phyloP scores from a whole-genome alignment of 2,888 invertebrate genomes.

The Nomada goodeniana region DNA sequence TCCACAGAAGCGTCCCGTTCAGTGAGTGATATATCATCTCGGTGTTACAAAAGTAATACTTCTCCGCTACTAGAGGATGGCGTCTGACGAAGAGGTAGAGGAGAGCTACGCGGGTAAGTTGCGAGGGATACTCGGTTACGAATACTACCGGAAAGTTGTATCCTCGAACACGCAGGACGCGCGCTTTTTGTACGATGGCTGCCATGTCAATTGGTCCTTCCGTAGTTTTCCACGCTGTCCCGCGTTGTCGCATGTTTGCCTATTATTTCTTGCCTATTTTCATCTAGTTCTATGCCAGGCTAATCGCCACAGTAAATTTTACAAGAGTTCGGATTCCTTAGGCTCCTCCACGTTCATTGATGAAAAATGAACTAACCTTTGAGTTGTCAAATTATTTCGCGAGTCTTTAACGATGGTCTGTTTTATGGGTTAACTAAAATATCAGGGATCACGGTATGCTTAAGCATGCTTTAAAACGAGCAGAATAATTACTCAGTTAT shows the following conservation, averaged over 20 bases:
- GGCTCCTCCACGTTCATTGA: neutral
- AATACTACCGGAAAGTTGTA: slow-evolving; percentile 68
- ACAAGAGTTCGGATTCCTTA: neutral
- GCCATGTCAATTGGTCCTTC: slow-evolving; percentile 77
- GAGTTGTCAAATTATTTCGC: slow-evolving; percentile 45
- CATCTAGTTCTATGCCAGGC: neutral
- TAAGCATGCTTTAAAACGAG: neutral
- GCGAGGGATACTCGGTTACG: slow-evolving; percentile 16
- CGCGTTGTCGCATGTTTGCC: neutral
- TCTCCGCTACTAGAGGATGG: slow-evolving; percentile 86
- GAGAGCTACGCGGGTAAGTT: slow-evolving; percentile 94
- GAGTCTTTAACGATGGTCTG: neutral
- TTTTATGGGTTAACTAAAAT: neutral
- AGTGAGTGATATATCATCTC: slow-evolving; percentile 30
- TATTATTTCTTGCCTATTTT: neutral
- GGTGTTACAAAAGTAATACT: slow-evolving; percentile 34
- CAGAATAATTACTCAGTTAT: slow-evolving; percentile 14
- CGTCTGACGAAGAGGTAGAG: slow-evolving; percentile 95
- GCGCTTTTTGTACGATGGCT: slow-evolving; percentile 82
- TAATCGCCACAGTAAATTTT: neutral
- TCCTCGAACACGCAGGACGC: slow-evolving; percentile 77
- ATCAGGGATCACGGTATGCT: neutral
- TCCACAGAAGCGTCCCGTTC: slow-evolving; percentile 37
- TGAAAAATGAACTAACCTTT: slow-evolving; percentile 5
- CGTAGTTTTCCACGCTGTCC: slow-evolving; percentile 28